phyloP scores from a whole-genome alignment of 1,140 invertebrate species.

The Camponotus pennsylvanicus region DNA sequence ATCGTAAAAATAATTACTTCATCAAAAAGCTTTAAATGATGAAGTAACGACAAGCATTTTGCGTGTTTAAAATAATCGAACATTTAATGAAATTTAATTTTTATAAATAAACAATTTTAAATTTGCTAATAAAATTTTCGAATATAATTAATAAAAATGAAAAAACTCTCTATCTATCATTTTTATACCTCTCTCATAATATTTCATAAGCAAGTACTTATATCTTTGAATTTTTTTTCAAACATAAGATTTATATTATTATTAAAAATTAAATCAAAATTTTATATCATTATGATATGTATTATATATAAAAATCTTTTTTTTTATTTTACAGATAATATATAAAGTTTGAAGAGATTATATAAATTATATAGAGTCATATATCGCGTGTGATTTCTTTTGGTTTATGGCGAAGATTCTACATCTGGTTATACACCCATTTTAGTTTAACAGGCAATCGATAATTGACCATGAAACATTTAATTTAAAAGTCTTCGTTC shows the following conservation, averaged over 20 bases:
- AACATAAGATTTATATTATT: background rate
- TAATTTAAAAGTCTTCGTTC: constrained; percentile 50
- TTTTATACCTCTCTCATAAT: background rate
- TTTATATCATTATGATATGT: background rate
- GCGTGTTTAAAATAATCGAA: constrained; percentile 13
- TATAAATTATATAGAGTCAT: background rate
- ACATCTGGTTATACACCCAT: constrained; percentile 1
- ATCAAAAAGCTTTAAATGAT: background rate
- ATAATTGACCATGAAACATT: constrained; percentile 52
- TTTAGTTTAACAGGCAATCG: constrained; percentile 44
- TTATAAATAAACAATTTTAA: no score
- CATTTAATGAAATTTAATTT: background rate
- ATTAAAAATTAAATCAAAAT: no score
- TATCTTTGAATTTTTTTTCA: background rate
- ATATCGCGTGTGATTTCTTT: background rate
- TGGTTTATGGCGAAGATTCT: constrained; percentile 9
- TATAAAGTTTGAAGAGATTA: no score
- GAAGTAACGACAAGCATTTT: background rate
- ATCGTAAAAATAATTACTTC: constrained; percentile 26
- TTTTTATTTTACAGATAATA: background rate
- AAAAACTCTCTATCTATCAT: background rate
- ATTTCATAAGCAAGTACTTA: background rate
- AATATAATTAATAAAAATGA: background rate
- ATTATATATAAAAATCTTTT: background rate
- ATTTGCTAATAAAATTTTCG: background rate